Conservation (phyloP, 2,888 invertebrate genomes). For the Capitulum mitella region DNA sequence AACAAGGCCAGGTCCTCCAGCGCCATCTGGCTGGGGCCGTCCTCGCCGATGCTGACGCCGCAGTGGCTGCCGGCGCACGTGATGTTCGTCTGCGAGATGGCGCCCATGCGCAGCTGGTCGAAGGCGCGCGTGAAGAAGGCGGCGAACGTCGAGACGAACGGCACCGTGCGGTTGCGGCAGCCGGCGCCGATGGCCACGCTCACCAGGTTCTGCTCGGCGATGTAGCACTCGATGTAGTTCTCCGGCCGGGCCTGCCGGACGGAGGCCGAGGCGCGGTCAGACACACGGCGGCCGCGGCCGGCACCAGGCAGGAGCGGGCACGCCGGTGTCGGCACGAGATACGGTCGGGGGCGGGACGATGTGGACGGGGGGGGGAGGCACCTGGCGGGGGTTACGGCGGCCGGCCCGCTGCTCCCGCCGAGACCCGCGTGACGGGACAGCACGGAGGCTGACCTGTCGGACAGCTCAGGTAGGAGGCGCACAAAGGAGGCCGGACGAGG, state of each 20-base stretch:
- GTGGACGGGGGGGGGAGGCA: no score
- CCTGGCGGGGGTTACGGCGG: no score
- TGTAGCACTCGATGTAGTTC: constrained; percentile 94
- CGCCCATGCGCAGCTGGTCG: constrained; percentile 89
- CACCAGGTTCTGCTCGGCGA: constrained; percentile 97
- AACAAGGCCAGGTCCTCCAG: constrained; percentile 97
- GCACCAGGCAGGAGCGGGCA: no score
- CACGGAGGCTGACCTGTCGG: no score
- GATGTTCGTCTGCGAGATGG: constrained; percentile 77
- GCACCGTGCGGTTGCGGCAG: constrained; percentile 82
- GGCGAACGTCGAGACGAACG: constrained; percentile 95
- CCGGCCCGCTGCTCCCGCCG: no score
- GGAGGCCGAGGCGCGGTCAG: constrained; percentile 22
- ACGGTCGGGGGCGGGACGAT: no score
- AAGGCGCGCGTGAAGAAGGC: constrained; percentile 79
- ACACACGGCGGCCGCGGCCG: no score
- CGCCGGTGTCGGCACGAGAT: no score
- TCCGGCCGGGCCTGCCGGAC: constrained; percentile 47
- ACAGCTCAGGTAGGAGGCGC: no score
- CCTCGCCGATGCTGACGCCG: constrained; percentile 96
- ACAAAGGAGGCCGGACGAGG: no score
- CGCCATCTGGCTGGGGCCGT: constrained; percentile 99
- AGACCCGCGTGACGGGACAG: no score
- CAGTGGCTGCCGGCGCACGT: constrained; percentile 53
- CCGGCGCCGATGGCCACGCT: constrained; percentile 93